Conservation (phyloP, 2,888 invertebrate species). For the Nomada lathburiana region DNA sequence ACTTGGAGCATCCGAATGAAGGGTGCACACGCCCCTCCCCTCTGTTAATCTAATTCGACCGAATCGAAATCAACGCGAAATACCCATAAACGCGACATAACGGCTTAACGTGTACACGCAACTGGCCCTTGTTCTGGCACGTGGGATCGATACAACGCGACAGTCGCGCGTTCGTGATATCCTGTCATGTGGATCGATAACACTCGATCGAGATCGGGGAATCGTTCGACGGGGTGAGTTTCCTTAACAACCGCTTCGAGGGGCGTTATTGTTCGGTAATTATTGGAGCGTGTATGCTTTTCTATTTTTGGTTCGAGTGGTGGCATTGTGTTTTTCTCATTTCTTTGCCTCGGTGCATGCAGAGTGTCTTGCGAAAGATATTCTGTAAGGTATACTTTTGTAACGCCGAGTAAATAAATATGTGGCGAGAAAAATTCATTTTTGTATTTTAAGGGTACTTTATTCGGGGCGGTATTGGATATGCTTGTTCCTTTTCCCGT, state of each 20-base stretch:
- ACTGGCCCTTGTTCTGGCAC: constrained; percentile 26
- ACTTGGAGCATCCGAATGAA: neutral
- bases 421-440: too few species aligned
- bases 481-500: too few species aligned
- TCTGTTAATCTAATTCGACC: constrained; percentile 59
- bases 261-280: neutral
- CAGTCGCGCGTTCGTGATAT: constrained; percentile 9
- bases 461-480: too few species aligned
- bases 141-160: constrained; percentile 3
- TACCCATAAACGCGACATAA: constrained; percentile 68
- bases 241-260: neutral
- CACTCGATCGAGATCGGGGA: neutral
- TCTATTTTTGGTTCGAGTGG: too few species aligned
- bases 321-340: too few species aligned
- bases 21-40: neutral
- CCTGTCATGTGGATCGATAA: constrained; percentile 40
- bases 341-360: too few species aligned
- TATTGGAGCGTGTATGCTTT: constrained; percentile 31
- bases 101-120: constrained; percentile 41
- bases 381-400: too few species aligned
- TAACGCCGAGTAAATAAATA: too few species aligned
- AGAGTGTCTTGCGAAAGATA: too few species aligned
- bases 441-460: too few species aligned
- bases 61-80: constrained; percentile 68
- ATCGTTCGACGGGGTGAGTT: constrained; percentile 38